Conservation (phyloP, 64 coral and sea anemone species). For the Pocillopora damicornis region DNA sequence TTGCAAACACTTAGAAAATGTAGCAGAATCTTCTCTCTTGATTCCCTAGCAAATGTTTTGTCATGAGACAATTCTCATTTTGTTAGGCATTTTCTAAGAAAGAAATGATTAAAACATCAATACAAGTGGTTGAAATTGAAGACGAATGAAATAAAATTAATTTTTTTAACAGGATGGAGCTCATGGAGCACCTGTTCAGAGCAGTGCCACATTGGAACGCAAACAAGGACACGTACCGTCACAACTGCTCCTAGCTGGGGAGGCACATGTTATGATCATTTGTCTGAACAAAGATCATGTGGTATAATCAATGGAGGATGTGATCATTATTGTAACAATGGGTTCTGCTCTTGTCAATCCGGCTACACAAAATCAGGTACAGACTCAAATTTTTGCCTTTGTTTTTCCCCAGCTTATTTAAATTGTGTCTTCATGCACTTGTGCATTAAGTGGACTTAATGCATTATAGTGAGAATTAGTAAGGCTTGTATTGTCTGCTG, state of each 20-base stretch:
- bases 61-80: too few species aligned
- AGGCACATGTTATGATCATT: constrained; percentile 21
- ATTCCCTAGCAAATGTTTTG: too few species aligned
- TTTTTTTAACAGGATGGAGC: constrained; percentile 39
- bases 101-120: too few species aligned
- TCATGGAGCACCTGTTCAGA: constrained; percentile 50
- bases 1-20: too few species aligned
- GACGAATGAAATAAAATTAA: neutral
- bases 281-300: constrained; percentile 34
- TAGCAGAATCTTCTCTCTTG: too few species aligned
- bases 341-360: constrained; percentile 54
- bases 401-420: neutral
- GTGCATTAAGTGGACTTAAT: too few species aligned
- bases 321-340: constrained; percentile 45
- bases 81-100: too few species aligned
- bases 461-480: too few species aligned
- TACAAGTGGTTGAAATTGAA: too few species aligned
- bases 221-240: neutral
- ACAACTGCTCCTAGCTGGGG: constrained; percentile 3
- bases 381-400: neutral
- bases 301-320: constrained; percentile 68
- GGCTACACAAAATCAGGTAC: constrained; percentile 58
- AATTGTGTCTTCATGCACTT: too few species aligned
- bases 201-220: constrained; percentile 37
- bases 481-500: too few species aligned